Base-by-base conservation (phyloP, 2,113 vertebrate genomes). In the Passer montanus region DNA sequence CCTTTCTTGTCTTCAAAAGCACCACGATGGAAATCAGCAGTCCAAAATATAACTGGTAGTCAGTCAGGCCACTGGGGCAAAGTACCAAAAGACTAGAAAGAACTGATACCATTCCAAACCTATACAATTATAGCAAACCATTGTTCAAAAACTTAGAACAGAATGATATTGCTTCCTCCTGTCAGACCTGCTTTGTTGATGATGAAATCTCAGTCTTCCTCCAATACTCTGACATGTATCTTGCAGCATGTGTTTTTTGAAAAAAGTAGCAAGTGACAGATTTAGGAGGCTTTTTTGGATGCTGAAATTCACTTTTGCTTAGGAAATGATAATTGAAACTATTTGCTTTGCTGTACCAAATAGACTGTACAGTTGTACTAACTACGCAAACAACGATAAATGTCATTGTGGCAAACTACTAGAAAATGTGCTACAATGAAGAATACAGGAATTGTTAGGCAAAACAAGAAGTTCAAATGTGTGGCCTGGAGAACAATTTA, bases 381-480 rank as follows among this genome's bases (percentile, higher is more conserved):
- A 63, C 79, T 46, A 17, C 5, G 10, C 60, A 63, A 92, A 74
- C 28, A 84, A 64, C 14, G 10, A 70, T 55, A 77, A 62, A 89
- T 30, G 37, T 43, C 80, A 77, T 13, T 62, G 56, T 24, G 23
- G 53, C 63, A 87, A 87, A 30, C 33, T 86, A 73, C 75, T 69
- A 90, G 63, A 39, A 70, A 80, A 93, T 67, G 50, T 41, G 72
- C n/a, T 76, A 74, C 53, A 55, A 60, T 24, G 39, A 79, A 76
- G 35, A 94, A 73, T 73, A 80, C 62, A 66, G 75, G 43, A 30
- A 63, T 46, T 73, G 33, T 66, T 91, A 78, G 35, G 37, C 33
- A 93, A 78, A 95, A 81, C 19, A 63, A 82, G 39, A 64, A 6
- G 35, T 76, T 52, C 63, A 90, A 86, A 69, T 33, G 35, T 35